These are phyloP conservation scores for Mustela lutreola DNA, from an alignment of 2,113 vertebrate genomes.

Conservation along the genomic window DNA sequence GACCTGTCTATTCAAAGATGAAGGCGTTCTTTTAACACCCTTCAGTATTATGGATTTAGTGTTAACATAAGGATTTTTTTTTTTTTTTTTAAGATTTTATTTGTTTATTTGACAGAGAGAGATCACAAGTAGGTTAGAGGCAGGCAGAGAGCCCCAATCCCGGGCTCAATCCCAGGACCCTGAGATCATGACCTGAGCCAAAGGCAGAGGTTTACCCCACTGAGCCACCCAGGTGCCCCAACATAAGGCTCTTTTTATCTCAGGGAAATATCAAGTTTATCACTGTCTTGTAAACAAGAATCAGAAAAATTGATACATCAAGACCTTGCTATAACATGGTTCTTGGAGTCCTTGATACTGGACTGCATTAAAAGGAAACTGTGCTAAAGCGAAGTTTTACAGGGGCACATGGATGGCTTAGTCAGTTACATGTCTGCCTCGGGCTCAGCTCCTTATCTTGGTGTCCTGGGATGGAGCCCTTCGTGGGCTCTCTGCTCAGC, in stretches of 20 bases:
- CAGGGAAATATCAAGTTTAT: slow-evolving; percentile 46
- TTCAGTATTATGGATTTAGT: slow-evolving; percentile 52
- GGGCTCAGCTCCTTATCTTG: background rate
- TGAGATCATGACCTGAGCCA: too few relatives aligned
- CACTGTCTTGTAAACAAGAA: background rate
- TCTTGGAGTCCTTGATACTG: slow-evolving; percentile 26
- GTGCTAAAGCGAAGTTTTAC: slow-evolving; percentile 42
- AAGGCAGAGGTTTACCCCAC: too few relatives aligned
- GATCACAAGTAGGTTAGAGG: too few relatives aligned
- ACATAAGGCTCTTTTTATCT: slow-evolving; percentile 17
- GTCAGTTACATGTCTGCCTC: background rate
- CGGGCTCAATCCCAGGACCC: too few relatives aligned
- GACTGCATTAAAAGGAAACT: slow-evolving; percentile 53
- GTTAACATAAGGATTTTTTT: background rate
- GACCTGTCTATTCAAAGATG: slow-evolving; percentile 47
- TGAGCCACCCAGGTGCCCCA: background rate
- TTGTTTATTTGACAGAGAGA: too few relatives aligned
- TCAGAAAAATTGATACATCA: slow-evolving; percentile 48
- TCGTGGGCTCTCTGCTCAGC: background rate
- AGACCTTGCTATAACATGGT: slow-evolving; percentile 22
- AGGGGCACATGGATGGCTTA: background rate
- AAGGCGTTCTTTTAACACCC: background rate
- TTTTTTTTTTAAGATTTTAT: too few relatives aligned
- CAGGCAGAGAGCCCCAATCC: too few relatives aligned
- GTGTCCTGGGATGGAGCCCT: background rate